phyloP scores from a whole-genome alignment of 1,140 invertebrate genomes.

The Hesperophylax magnus region DNA sequence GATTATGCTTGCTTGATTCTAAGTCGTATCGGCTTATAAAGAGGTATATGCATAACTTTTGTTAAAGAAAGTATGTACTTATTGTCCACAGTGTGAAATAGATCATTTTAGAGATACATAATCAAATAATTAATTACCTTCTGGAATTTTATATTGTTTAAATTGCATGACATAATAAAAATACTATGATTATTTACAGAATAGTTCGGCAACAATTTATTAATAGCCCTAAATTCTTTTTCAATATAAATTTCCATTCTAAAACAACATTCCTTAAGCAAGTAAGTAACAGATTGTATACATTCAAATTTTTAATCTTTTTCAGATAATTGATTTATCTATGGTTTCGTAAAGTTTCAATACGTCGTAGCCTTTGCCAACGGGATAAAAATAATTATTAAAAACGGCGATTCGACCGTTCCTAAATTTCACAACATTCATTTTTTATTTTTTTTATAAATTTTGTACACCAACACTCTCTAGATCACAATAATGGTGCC shows the following conservation, averaged over 20 bases:
- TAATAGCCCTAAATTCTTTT: not conserved
- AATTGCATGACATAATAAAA: not conserved
- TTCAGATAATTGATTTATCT: slow-evolving; percentile 12
- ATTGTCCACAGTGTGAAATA: slow-evolving; percentile 22
- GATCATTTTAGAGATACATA: not conserved
- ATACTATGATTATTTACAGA: not conserved
- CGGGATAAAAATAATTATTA: not conserved
- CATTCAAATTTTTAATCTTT: slow-evolving; percentile 2
- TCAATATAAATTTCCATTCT: not conserved
- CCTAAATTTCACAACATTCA: slow-evolving; percentile 5
- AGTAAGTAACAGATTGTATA: slow-evolving; percentile 27
- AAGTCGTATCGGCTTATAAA: too few species aligned
- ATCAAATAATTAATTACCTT: not conserved
- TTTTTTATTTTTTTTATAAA: not conserved
- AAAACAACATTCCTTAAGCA: slow-evolving; percentile 16
- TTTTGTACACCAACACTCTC: not conserved
- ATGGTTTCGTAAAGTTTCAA: not conserved
- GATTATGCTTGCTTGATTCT: too few species aligned
- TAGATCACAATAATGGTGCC: not conserved
- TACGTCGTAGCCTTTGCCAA: not conserved
- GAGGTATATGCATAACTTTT: too few species aligned
- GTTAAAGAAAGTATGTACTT: not conserved
- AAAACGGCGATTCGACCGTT: not conserved
- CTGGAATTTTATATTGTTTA: not conserved
- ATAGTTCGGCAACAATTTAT: not conserved